Conservation (phyloP, 1,140 invertebrate species). For the Rhagoletis zephyria region DNA sequence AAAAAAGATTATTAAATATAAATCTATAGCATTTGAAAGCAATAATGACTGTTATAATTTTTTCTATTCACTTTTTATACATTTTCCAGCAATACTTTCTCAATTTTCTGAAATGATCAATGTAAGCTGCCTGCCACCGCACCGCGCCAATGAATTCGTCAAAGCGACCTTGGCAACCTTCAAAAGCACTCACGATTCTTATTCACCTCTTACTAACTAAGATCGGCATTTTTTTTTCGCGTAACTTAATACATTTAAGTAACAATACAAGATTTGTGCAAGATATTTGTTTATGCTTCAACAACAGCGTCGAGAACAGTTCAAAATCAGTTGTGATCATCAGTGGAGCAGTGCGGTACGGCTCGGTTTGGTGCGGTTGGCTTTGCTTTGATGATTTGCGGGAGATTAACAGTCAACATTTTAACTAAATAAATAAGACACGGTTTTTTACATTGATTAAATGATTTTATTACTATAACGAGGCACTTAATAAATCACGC, state of each 20-base stretch:
- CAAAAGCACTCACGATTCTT: neutral
- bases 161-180: neutral
- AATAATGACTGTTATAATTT: no score
- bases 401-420: neutral
- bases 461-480: neutral
- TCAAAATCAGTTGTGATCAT: constrained; percentile 16
- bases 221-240: neutral
- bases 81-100: no score
- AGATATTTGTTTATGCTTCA: constrained; percentile 25
- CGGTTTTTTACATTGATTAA: neutral
- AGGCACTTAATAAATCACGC: neutral
- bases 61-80: no score
- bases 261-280: constrained; percentile 38
- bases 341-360: constrained; percentile 5
- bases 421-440: neutral
- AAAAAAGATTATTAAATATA: no score
- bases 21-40: no score
- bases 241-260: constrained; percentile 32
- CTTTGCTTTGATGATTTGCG: constrained; percentile 12
- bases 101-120: no score
- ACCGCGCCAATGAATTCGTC: neutral
- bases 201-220: neutral
- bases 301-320: constrained; percentile 2
- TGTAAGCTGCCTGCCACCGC: neutral
- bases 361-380: neutral